Base-by-base conservation (phyloP, 2,113 vertebrate genomes). In the Sciurus niger region DNA sequence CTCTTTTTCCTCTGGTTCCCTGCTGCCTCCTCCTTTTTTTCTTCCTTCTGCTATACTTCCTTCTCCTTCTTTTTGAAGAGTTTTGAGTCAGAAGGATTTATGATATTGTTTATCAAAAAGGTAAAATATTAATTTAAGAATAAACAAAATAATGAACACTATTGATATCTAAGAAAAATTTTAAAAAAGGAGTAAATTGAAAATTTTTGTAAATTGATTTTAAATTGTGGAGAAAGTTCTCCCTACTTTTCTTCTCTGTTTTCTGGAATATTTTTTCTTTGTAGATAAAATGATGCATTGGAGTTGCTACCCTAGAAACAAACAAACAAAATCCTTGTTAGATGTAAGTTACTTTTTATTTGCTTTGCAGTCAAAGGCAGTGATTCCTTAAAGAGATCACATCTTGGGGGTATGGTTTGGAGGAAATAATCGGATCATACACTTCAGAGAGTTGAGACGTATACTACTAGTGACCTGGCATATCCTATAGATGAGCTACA, bases 351-450 rank as follows among this genome's bases (percentile, higher is more conserved):
- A 55, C 4, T 22, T 46, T 30, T 28, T 55, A 93, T 96, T 90
- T 93, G 90, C 78, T 63, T 94, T 80, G 65, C 87, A 96, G 95
- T 82, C 95, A 96, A 97, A 88, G 95, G 73, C 48, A 97, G 37
- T 74, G 53, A 92, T 34, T 72, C 58, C n/a, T 91, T 82, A 72
- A 89, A 40, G 13, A 73, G 30, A 46, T 91, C 83, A 83, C 13
- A 79, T 46, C 87, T 96, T 79, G 43, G 70, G 86, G 85, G 17
- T 16, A 67, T 93, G 58, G 88, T 93, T 98, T 95, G 78, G 67
- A 92, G 68, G 89, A 98, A 83, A 96, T 97, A 98, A 97, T 93
- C 97, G 83, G 76, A 95, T 98, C 95, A 76, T 86, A 88, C 48
- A 92, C 83, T 79, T 94, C 51, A 55, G 90, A 97, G 92, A 96